Evolutionary conservation across 2,113 vertebrate species (phyloP).

Genomic region (Phycodurus eques): DNA sequence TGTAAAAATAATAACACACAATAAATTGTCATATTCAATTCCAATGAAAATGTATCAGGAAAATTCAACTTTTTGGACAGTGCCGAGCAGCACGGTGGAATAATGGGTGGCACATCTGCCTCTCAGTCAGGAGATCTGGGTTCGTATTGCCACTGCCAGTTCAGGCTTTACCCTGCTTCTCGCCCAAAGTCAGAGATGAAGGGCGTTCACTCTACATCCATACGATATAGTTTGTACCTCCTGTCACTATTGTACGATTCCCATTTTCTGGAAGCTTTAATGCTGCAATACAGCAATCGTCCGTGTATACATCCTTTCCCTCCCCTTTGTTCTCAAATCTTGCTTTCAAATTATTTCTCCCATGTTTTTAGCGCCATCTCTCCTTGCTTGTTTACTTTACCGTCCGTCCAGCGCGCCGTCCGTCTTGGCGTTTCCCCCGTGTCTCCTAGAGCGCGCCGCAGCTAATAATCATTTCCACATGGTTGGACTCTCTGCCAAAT

Average conservation of each 20-base stretch:
- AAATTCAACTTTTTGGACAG: too few relatives aligned
- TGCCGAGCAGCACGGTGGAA: too few relatives aligned
- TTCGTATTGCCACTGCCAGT: too few relatives aligned
- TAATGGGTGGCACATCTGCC: too few relatives aligned
- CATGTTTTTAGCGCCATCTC: slow-evolving; percentile 26
- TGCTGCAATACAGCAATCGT: not conserved
- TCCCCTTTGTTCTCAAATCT: slow-evolving; percentile 9
- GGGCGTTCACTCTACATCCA: too few relatives aligned
- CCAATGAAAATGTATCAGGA: too few relatives aligned
- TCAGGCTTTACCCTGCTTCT: too few relatives aligned
- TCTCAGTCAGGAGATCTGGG: too few relatives aligned
- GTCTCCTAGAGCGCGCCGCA: slow-evolving; percentile 45
- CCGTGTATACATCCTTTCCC: slow-evolving; percentile 16
- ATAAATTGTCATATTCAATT: too few relatives aligned
- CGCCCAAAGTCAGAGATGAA: too few relatives aligned
- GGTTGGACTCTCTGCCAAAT: slow-evolving; percentile 39
- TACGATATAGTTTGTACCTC: too few relatives aligned
- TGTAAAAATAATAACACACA: too few relatives aligned
- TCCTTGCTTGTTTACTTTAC: slow-evolving; percentile 30
- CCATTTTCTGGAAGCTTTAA: slow-evolving; percentile 9
- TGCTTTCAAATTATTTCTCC: slow-evolving; percentile 29
- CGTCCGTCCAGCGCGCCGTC: slow-evolving; percentile 4
- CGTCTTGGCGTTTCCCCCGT: slow-evolving; percentile 7
- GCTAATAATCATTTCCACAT: slow-evolving; percentile 67
- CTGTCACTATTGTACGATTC: not conserved